These are phyloP conservation scores for Microchrysa polita DNA, from an alignment of 2,888 invertebrate species.

Conservation along the genomic window DNA sequence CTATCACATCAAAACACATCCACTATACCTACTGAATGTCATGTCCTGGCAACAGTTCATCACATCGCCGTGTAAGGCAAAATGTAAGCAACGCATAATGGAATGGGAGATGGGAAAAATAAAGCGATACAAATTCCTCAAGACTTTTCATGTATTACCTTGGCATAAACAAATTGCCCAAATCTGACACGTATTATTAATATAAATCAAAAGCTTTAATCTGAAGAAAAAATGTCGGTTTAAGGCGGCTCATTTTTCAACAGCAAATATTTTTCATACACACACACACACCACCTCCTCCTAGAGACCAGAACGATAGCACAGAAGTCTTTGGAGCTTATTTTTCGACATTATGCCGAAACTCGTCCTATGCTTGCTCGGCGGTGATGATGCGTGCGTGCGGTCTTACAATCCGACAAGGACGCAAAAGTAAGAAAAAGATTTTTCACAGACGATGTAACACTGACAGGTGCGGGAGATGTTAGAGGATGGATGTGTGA, in stretches of 20 bases:
- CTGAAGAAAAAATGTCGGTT: slow-evolving; percentile 44
- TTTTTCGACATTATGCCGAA: neutral
- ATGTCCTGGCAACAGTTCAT: neutral
- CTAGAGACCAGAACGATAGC: no score
- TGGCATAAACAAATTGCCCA: slow-evolving; percentile 45
- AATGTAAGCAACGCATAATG: neutral
- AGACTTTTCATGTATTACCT: slow-evolving; percentile 35
- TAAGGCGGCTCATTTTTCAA: slow-evolving; percentile 45
- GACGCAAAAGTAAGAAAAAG: slow-evolving; percentile 1
- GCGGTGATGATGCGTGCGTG: neutral
- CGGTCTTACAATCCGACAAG: neutral
- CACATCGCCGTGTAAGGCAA: no score
- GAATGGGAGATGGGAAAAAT: neutral
- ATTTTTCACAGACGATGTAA: slow-evolving; percentile 30
- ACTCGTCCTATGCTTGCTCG: neutral
- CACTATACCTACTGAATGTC: neutral
- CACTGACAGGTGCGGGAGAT: slow-evolving; percentile 35
- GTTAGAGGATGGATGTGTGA: slow-evolving; percentile 5
- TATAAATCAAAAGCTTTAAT: slow-evolving; percentile 46
- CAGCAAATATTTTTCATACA: slow-evolving; percentile 13
- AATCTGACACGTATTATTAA: slow-evolving; percentile 46
- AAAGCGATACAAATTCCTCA: slow-evolving; percentile 27
- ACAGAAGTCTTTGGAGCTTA: neutral
- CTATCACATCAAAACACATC: neutral
- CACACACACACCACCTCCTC: neutral